Evolutionary conservation across 2,113 vertebrate species (phyloP).

Genomic region (Eupsittula cactorum): DNA sequence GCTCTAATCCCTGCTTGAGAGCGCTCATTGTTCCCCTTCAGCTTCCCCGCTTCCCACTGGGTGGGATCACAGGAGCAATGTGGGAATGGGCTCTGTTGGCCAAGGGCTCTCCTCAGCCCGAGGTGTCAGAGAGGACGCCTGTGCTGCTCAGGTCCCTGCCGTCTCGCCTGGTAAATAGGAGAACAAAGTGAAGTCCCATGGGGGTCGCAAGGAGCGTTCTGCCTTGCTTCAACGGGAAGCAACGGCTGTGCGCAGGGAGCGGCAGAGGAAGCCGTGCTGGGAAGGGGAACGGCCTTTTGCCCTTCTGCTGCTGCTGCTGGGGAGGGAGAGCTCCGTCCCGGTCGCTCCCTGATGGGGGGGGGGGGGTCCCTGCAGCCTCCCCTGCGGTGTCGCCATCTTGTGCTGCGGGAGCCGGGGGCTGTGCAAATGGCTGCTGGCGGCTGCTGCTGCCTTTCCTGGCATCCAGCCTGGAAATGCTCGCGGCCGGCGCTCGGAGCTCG

Average conservation of each 20-base stretch:
- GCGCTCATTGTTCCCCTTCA: not conserved
- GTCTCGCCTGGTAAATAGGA: not conserved
- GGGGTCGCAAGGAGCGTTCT: not conserved
- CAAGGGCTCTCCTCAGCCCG: not conserved
- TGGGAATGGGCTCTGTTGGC: not conserved
- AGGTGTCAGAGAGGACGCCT: not conserved
- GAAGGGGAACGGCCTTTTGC: not conserved
- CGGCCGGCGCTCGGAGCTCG: not conserved
- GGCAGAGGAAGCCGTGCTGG: not conserved
- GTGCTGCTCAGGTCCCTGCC: not conserved
- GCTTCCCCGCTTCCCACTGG: not conserved
- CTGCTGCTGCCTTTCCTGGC: conserved; percentile 53
- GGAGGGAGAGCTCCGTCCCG: not conserved
- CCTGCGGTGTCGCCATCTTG: conserved; percentile 23
- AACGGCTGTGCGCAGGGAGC: not conserved
- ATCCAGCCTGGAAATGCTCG: conserved; percentile 15
- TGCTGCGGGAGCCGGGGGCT: not conserved
- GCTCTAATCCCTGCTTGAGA: not conserved
- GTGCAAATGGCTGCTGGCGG: conserved; percentile 30
- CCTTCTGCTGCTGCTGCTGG: not conserved
- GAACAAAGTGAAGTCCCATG: not conserved
- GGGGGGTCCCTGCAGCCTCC: not conserved
- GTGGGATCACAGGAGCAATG: not conserved
- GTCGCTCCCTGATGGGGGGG: not conserved
- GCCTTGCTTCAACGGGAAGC: not conserved